A percentile compares a stretch with the other conserved stretches of the same genome.
These are phyloP conservation scores for Nyctalus aviator DNA, from an alignment of 2,797 vertebrate species.

Conservation along the genomic window DNA sequence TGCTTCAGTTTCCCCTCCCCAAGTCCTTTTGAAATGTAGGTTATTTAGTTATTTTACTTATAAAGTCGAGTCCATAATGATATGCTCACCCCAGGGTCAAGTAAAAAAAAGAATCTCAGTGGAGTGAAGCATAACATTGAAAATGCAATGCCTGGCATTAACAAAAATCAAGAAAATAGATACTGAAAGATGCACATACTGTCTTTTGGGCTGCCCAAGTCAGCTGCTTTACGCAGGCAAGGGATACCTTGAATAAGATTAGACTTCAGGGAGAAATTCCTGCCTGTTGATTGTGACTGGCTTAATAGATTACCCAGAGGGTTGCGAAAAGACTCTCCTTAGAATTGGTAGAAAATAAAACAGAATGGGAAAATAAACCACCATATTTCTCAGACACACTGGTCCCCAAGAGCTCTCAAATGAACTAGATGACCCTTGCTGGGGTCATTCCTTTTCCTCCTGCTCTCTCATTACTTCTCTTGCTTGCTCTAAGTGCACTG, in stretches of 20 bases:
- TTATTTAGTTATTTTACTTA: constrained; percentile 58
- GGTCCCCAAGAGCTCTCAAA: neutral
- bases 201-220: neutral
- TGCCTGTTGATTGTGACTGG: neutral
- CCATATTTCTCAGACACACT: neutral
- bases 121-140: neutral
- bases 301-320: neutral
- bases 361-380: neutral
- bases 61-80: constrained; percentile 44
- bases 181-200: constrained; percentile 18
- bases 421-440: neutral
- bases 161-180: neutral
- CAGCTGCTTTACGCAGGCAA: neutral
- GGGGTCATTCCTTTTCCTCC: neutral
- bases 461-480: neutral
- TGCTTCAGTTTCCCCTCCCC: neutral
- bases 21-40: constrained; percentile 52
- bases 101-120: neutral
- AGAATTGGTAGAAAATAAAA: constrained; percentile 47
- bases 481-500: neutral
- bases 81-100: constrained; percentile 30
- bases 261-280: neutral
- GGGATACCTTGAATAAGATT: constrained; percentile 22
- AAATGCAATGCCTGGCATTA: neutral
- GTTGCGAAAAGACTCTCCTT: neutral